Conservation (phyloP, 2,113 vertebrate genomes). For the Narcine bancroftii region DNA sequence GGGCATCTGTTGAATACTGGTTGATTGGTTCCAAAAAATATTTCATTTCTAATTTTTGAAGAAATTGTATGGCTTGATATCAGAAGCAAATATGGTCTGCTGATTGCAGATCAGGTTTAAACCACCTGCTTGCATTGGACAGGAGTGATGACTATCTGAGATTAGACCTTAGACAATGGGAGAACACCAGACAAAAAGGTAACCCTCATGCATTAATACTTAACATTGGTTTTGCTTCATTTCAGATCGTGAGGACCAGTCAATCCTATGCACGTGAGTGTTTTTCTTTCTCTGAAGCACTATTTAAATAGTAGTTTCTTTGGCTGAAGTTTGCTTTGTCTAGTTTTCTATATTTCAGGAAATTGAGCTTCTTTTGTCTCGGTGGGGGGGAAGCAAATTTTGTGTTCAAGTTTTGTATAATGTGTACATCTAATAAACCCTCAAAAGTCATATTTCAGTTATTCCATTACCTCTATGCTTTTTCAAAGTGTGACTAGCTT, state of each 20-base stretch:
- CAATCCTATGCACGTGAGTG: constrained; percentile 98
- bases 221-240: constrained; percentile 39
- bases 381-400: too few species aligned
- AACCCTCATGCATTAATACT: not conserved
- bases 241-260: constrained; percentile 94
- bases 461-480: not conserved
- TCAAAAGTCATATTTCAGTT: not conserved
- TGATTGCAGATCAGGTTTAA: not conserved
- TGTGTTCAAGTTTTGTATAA: too few species aligned
- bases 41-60: too few species aligned
- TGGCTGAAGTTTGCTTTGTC: not conserved
- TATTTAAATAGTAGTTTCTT: not conserved
- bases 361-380: not conserved
- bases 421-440: not conserved
- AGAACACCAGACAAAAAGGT: not conserved
- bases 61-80: not conserved
- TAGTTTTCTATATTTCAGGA: not conserved
- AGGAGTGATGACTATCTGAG: too few species aligned
- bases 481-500: not conserved
- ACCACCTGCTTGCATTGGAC: too few species aligned
- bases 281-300: not conserved
- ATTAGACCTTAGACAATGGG: too few species aligned
- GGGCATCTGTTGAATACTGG: too few species aligned
- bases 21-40: too few species aligned
- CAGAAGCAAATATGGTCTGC: not conserved